phyloP scores from a whole-genome alignment of 2,888 invertebrate genomes.

The Athripsodes cinereus region DNA sequence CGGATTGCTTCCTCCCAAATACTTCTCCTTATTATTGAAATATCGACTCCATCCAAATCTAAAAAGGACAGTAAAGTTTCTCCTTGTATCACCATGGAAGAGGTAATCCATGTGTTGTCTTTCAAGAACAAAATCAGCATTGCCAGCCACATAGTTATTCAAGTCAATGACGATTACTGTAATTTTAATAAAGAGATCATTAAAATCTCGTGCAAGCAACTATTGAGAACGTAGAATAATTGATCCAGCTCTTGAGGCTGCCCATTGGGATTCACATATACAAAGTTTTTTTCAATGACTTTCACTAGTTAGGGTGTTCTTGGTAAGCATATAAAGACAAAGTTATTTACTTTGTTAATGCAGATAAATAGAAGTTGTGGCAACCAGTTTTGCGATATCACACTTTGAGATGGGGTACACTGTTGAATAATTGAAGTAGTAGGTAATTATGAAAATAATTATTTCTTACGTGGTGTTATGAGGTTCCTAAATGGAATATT shows the following conservation, averaged over 20 bases:
- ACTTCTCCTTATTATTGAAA: constrained; percentile 38
- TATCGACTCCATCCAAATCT: constrained; percentile 51
- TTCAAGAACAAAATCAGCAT: constrained; percentile 39
- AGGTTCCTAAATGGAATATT: constrained; percentile 47
- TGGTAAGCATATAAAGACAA: no score
- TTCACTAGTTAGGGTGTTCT: no score
- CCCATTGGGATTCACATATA: no score
- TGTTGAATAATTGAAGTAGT: not conserved
- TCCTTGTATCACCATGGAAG: constrained; percentile 18
- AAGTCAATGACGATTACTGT: constrained; percentile 37
- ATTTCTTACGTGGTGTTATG: constrained; percentile 39
- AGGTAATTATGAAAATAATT: not conserved
- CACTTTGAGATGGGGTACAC: no score
- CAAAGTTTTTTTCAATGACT: no score
- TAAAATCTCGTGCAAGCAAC: no score
- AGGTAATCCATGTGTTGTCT: constrained; percentile 40
- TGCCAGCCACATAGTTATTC: constrained; percentile 37
- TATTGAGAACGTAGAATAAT: no score
- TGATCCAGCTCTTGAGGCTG: no score
- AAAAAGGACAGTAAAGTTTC: constrained; percentile 34
- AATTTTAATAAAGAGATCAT: no score
- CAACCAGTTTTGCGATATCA: no score
- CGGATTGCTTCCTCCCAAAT: constrained; percentile 35
- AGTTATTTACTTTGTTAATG: no score
- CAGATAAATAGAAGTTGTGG: no score